A percentile compares a stretch with the other conserved stretches of the same genome.
Evolutionary conservation across 2,113 vertebrate genomes (phyloP).

Genomic region (Andinoacara biseriatus): DNA sequence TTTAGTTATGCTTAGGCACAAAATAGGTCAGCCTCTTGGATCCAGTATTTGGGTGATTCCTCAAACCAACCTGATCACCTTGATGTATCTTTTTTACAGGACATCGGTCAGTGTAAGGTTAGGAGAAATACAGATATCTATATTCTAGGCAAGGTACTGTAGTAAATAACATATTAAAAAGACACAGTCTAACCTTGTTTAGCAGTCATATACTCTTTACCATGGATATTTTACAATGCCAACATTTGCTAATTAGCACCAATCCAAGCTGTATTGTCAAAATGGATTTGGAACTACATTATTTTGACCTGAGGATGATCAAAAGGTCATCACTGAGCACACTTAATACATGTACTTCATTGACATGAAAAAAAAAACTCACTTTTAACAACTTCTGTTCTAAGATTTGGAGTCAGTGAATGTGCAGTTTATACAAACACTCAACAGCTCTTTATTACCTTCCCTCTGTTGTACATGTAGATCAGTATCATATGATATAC

Average conservation of each 20-base stretch:
- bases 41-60: not conserved
- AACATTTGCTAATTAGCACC: not conserved
- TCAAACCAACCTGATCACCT: not conserved
- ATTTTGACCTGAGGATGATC: not conserved
- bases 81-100: no score
- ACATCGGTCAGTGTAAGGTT: not conserved
- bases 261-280: not conserved
- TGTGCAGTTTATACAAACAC: not conserved
- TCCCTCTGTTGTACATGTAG: not conserved
- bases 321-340: not conserved
- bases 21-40: not conserved
- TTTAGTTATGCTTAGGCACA: no score
- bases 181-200: not conserved
- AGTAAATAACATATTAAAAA: not conserved
- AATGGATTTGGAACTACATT: not conserved
- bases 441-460: not conserved
- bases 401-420: not conserved
- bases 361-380: not conserved
- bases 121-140: not conserved
- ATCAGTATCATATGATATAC: no score
- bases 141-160: not conserved
- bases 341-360: not conserved
- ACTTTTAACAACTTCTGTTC: not conserved
- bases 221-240: not conserved
- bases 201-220: not conserved